Base-by-base conservation (phyloP, 2,888 invertebrate genomes). In the Geotrupes spiniger region DNA sequence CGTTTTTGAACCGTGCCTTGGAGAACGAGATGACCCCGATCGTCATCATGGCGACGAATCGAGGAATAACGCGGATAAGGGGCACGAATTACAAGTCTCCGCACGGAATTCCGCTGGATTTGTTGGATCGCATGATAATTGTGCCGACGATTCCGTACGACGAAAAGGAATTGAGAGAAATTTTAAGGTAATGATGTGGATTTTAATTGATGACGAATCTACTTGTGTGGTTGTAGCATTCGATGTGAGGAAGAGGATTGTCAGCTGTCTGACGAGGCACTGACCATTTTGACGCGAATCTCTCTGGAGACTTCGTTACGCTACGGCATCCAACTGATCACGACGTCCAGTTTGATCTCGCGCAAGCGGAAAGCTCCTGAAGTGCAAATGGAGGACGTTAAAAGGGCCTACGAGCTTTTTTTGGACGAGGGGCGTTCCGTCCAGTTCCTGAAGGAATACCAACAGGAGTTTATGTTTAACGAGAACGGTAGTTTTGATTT, bases 201-300 rank as follows among this genome's bases (percentile, higher is more conserved):
- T n/a, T n/a, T n/a, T n/a, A n/a, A n/a, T n/a, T n/a, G n/a, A n/a
- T n/a, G n/a, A n/a, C n/a, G n/a, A n/a, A n/a, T n/a, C n/a, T n/a
- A n/a, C n/a, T n/a, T n/a, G n/a, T n/a, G n/a, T n/a, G n/a, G n/a
- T n/a, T 40, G 41, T 43, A 69, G 66, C 50, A 69, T 62, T 65
- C 87, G 96, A 52, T 95, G 95, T 69, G 96, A 98, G 67, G 99
- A 99, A 65, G 99, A 99, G 68, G 97, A 98, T 70, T 96, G 96
- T 57, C 90, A 94, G 64, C 89, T 99, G 84, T 85, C 89, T 0
- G 84, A 85, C 1, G 95, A 94, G 69, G 98, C 96, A 0, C 67
- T 98, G 44, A 85, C 87, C 0, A 91, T 98, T 5, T 77, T 99
- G 28, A 95, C 97, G 0, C 83, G 92, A 43, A 93, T 99, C 33